Base-by-base conservation (phyloP, 2,888 invertebrate species). In the Andrena hattorfiana region DNA sequence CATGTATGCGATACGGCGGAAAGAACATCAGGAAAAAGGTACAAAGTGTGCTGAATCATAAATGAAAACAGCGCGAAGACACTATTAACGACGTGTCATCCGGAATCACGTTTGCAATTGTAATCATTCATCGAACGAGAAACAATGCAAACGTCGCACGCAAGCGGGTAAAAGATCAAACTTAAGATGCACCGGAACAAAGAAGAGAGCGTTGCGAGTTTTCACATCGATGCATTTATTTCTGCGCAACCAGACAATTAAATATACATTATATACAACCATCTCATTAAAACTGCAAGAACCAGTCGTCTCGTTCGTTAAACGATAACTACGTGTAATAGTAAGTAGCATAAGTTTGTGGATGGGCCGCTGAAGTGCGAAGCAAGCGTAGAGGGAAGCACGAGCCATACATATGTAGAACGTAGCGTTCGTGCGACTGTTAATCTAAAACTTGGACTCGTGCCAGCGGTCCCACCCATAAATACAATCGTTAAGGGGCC, bases 211-310 rank as follows among this genome's bases (percentile, higher is more conserved):
- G 16, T 59, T 8, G 5, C 72, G 59, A 73, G 32, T 67, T 77
- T 69, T 60, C 60, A 78, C 64, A 42, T 74, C 67, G 76, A 81
- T 81, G 42, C 79, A 86, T 88, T 88, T 88, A 88, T 85, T 88
- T 84, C 60, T 69, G 62, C 51, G 79, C 75, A 81, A 83, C 49
- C 63, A 74, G 71, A 66, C 63, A 85, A 87, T 69, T 74, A 85
- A 90, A 90, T 90, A 88, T 88, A 89, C 90, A 90, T 87, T 90
- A 90, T 90, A 83, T 90, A 90, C 90, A 90, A 51, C 8, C 54
- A 75, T 77, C 59, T 68, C 67, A 51, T 62, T 68, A 74, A 30
- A 73, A 73, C 68, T 49, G 8, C 54, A 49, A 60, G 28, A 75
- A 71, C 35, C 16, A 67, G 64, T 67, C 67, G 66, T 28, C 59